Evolutionary conservation across 1,140 invertebrate species (phyloP).

Genomic region (Sminthurides bifidus): DNA sequence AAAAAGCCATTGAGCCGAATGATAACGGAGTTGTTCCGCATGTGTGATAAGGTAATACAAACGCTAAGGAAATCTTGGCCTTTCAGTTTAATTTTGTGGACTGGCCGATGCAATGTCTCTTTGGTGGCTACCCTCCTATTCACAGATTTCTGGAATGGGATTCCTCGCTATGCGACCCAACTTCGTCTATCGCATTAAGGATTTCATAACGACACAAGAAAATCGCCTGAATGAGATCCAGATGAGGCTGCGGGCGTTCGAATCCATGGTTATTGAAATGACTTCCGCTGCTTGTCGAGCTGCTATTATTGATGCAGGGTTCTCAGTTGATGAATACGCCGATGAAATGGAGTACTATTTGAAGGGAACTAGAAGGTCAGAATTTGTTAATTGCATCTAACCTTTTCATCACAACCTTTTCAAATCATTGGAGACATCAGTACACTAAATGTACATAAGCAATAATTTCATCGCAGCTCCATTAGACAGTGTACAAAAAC

Average conservation of each 20-base stretch:
- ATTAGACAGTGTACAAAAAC: not conserved
- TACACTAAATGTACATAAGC: constrained; percentile 42
- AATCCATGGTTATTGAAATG: constrained; percentile 48
- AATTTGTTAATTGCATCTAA: constrained; percentile 31
- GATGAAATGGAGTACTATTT: constrained; percentile 32
- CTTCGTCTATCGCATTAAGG: constrained; percentile 11
- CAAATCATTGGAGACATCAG: constrained; percentile 29
- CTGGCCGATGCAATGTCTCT: not conserved
- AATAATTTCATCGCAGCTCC: constrained; percentile 8
- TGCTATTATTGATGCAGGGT: constrained; percentile 58
- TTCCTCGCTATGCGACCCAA: not conserved
- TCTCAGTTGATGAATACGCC: constrained; percentile 50
- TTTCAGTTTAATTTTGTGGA: constrained; percentile 31
- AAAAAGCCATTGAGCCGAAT: constrained; percentile 57
- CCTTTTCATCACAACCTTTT: constrained; percentile 11
- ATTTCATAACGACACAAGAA: constrained; percentile 11
- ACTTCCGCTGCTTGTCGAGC: constrained; percentile 55
- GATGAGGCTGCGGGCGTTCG: constrained; percentile 46
- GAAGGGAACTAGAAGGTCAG: constrained; percentile 35
- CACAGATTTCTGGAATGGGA: constrained; percentile 33
- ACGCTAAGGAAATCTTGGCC: not conserved
- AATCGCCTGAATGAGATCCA: constrained; percentile 34
- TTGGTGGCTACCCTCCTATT: not conserved
- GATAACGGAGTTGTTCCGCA: constrained; percentile 52
- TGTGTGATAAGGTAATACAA: constrained; percentile 51